Evolutionary conservation across 2,113 vertebrate species (phyloP).

Genomic region (Acanthisitta chloris): DNA sequence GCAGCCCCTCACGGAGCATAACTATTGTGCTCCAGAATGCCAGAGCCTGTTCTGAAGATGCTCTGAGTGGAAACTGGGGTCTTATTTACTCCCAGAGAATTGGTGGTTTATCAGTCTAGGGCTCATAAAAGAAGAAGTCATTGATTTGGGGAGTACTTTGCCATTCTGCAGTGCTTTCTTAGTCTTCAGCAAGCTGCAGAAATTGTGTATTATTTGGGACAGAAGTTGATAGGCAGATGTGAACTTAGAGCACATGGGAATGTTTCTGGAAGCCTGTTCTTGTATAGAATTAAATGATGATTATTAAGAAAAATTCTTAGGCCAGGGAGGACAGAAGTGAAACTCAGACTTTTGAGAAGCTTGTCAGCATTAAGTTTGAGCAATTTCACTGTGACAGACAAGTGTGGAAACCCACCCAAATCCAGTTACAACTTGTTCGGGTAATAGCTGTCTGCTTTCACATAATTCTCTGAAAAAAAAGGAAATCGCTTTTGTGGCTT

Average conservation of each 20-base stretch:
- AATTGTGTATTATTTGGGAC: neutral
- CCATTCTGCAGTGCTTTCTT: neutral
- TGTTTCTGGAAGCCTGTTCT: neutral
- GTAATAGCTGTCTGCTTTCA: neutral
- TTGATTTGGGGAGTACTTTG: neutral
- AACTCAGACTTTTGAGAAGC: neutral
- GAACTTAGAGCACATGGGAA: neutral
- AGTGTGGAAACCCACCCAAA: neutral
- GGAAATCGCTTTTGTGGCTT: neutral
- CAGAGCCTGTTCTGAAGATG: neutral
- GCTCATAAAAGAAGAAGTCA: neutral
- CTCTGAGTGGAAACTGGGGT: neutral
- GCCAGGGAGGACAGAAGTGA: neutral
- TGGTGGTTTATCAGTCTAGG: neutral
- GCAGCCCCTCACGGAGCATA: neutral
- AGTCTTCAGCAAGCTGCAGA: neutral
- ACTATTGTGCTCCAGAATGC: neutral
- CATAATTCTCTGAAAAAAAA: neutral
- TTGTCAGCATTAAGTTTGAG: neutral
- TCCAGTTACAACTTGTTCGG: constrained; percentile 5
- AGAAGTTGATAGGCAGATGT: neutral
- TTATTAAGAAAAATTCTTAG: neutral
- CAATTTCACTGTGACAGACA: neutral
- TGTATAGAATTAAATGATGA: neutral
- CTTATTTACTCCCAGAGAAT: neutral